Conservation (phyloP, 2,797 vertebrate species). For the Gadopsis marmoratus region DNA sequence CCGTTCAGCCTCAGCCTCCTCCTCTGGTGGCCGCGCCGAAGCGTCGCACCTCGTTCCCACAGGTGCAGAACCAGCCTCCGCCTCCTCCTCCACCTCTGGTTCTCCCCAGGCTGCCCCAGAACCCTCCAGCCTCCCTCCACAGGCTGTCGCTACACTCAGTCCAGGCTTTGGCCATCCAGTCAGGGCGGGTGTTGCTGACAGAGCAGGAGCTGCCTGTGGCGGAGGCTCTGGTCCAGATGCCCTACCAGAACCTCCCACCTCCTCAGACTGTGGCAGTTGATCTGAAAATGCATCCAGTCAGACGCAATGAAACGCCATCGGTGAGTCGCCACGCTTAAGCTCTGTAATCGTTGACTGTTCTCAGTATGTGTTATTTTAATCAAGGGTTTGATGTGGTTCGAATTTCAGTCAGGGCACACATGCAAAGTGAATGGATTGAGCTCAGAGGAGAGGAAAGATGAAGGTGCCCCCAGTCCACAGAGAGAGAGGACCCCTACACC, state of each 20-base stretch:
- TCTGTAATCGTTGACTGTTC: neutral
- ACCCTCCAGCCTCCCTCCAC: constrained; percentile 86
- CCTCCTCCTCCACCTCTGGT: constrained; percentile 83
- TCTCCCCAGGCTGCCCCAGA: constrained; percentile 81
- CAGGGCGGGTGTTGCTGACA: constrained; percentile 89
- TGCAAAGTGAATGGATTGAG: constrained; percentile 86
- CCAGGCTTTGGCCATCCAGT: constrained; percentile 89
- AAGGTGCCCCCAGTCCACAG: constrained; percentile 67
- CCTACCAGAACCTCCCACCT: constrained; percentile 88
- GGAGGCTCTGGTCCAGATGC: constrained; percentile 91
- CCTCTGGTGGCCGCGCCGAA: constrained; percentile 80
- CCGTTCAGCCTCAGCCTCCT: constrained; percentile 89
- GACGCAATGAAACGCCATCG: constrained; percentile 82
- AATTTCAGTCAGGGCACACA: constrained; percentile 77
- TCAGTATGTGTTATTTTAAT: constrained; percentile 1
- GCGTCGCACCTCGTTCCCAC: constrained; percentile 74
- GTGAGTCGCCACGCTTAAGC: constrained; percentile 71
- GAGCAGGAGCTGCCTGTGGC: constrained; percentile 90
- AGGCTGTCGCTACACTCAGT: constrained; percentile 89
- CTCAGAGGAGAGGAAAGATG: constrained; percentile 85
- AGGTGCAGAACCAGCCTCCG: constrained; percentile 79
- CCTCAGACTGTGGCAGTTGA: constrained; percentile 95
- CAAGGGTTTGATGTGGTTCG: constrained; percentile 24
- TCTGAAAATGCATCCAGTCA: constrained; percentile 90
- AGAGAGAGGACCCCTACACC: constrained; percentile 79